Percentiles rank a stretch among this genome's conserved stretches.
These are phyloP conservation scores for Odobenus rosmarus DNA, from an alignment of 2,113 vertebrate species.

Conservation along the genomic window DNA sequence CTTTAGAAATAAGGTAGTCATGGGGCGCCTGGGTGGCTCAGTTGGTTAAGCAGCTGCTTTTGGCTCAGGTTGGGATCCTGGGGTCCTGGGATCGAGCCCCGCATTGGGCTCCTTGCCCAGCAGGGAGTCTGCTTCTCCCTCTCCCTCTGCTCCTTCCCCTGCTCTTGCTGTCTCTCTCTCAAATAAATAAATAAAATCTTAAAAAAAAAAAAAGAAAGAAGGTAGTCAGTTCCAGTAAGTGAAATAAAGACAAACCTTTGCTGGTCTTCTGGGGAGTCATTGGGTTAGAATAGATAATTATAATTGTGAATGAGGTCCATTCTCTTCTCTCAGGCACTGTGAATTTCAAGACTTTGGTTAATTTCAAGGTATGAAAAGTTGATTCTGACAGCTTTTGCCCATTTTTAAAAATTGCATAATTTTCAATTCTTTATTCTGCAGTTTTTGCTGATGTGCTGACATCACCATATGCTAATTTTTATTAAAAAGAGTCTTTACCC, in stretches of 20 bases:
- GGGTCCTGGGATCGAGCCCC: not conserved
- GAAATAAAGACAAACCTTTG: not conserved
- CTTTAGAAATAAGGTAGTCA: not conserved
- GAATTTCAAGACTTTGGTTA: not conserved
- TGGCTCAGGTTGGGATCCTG: not conserved
- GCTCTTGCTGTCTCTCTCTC: not conserved
- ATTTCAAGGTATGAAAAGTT: not conserved
- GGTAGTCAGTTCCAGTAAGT: not conserved
- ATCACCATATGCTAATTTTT: not conserved
- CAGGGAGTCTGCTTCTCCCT: not conserved
- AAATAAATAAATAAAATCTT: not conserved
- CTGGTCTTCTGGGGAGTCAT: not conserved
- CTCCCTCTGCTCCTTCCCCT: not conserved
- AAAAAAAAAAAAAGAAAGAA: not conserved
- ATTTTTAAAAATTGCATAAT: not conserved
- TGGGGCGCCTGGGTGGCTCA: not conserved
- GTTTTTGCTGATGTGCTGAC: not conserved
- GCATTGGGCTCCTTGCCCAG: not conserved
- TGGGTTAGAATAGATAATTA: not conserved
- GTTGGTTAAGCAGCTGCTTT: not conserved
- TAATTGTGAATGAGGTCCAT: not conserved
- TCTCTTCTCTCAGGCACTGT: not conserved
- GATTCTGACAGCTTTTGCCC: not conserved
- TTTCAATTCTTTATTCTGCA: not conserved
- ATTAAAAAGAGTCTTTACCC: not conserved